phyloP scores from a whole-genome alignment of 2,113 vertebrate species.

The Oryzias celebensis region DNA sequence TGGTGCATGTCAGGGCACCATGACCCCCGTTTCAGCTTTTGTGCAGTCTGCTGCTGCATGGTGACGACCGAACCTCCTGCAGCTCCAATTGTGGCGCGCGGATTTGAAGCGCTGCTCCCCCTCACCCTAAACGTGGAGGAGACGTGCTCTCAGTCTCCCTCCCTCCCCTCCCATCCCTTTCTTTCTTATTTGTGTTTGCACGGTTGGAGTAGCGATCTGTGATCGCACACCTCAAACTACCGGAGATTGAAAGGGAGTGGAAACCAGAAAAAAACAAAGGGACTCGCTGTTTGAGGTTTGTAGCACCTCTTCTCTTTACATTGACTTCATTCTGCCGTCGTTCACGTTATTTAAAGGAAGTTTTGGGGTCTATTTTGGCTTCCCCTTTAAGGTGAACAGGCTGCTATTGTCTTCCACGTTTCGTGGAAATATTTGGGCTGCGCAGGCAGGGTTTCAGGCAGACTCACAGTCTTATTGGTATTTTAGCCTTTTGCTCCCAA shows the following conservation, averaged over 20 bases:
- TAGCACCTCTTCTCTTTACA: slow-evolving; percentile 56
- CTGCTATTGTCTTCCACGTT: too few relatives aligned
- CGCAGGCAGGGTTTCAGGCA: too few relatives aligned
- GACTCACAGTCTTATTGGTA: background rate
- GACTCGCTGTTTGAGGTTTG: slow-evolving; percentile 62
- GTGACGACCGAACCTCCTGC: slow-evolving; percentile 62
- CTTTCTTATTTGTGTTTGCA: slow-evolving; percentile 68
- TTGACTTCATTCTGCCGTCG: background rate
- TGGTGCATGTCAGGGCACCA: slow-evolving; percentile 9
- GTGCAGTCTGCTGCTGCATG: slow-evolving; percentile 27
- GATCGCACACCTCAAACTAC: slow-evolving; percentile 61
- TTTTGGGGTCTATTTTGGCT: too few relatives aligned
- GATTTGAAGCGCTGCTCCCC: slow-evolving; percentile 65
- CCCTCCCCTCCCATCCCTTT: slow-evolving; percentile 15
- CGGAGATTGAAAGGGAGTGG: slow-evolving; percentile 52
- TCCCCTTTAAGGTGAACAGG: too few relatives aligned
- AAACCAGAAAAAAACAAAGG: slow-evolving; percentile 63
- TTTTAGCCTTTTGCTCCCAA: background rate
- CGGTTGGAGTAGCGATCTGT: slow-evolving; percentile 59
- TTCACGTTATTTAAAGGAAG: too few relatives aligned
- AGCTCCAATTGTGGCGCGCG: slow-evolving; percentile 65
- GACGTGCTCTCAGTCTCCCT: slow-evolving; percentile 10
- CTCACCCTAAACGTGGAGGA: slow-evolving; percentile 54
- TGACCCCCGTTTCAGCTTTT: slow-evolving; percentile 21
- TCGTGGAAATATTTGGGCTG: too few relatives aligned